Percentiles rank a stretch among this genome's conserved stretches.
phyloP scores from a whole-genome alignment of 2,888 invertebrate species.

The Venusia cambrica region DNA sequence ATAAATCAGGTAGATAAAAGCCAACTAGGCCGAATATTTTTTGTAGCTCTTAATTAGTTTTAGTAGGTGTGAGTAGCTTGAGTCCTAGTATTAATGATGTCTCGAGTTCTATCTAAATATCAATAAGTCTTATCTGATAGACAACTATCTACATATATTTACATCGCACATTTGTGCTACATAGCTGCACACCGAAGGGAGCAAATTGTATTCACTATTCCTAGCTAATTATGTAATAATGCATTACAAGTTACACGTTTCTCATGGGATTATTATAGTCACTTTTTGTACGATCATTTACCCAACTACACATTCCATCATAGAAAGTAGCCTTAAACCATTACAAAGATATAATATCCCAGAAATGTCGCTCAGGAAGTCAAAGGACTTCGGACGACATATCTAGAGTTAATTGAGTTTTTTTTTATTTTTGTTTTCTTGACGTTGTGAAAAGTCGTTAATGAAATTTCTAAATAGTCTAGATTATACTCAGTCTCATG shows the following conservation, averaged over 20 bases:
- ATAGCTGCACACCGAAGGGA: constrained; percentile 74
- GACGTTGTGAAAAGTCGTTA: constrained; percentile 44
- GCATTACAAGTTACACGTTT: constrained; percentile 54
- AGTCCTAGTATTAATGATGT: constrained; percentile 26
- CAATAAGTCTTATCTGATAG: constrained; percentile 58
- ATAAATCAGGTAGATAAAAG: constrained; percentile 4
- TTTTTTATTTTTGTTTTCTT: constrained; percentile 41
- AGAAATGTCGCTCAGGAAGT: constrained; percentile 29
- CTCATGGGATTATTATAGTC: constrained; percentile 68
- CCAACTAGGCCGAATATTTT: constrained; percentile 17
- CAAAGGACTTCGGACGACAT: constrained; percentile 11
- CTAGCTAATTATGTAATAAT: constrained; percentile 31
- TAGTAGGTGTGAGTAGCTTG: constrained; percentile 6
- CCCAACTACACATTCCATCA: constrained; percentile 27
- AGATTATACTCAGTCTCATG: constrained; percentile 78
- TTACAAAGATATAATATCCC: constrained; percentile 14
- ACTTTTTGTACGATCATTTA: constrained; percentile 71
- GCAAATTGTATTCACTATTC: constrained; percentile 42
- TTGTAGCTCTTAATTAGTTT: constrained; percentile 9
- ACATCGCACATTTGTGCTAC: constrained; percentile 65
- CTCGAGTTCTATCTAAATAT: constrained; percentile 62
- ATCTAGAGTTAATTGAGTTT: constrained; percentile 19
- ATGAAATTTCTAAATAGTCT: constrained; percentile 62
- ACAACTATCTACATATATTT: constrained; percentile 61
- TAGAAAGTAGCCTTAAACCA: constrained; percentile 6